These are phyloP conservation scores for Battus philenor DNA, from an alignment of 1,140 invertebrate species.

Conservation along the genomic window DNA sequence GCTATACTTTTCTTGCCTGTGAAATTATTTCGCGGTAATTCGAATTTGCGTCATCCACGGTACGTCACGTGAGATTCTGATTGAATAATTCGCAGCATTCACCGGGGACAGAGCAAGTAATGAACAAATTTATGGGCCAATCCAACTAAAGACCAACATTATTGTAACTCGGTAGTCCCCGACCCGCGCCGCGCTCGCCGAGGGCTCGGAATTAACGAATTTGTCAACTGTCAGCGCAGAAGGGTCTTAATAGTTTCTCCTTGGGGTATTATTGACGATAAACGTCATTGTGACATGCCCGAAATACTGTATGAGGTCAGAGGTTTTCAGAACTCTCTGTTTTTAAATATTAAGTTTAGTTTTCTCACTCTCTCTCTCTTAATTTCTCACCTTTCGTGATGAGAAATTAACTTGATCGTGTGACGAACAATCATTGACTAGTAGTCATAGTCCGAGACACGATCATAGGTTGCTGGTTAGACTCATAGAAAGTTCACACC, in stretches of 20 bases:
- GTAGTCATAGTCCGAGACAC: no score
- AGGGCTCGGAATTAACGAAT: constrained; percentile 55
- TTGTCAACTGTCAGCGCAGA: constrained; percentile 61
- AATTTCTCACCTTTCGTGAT: no score
- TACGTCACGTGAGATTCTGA: constrained; percentile 2
- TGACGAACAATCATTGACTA: no score
- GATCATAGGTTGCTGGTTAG: no score
- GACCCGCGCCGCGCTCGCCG: constrained; percentile 18
- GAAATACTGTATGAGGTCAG: constrained; percentile 19
- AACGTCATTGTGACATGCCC: constrained; percentile 26
- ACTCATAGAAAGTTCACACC: no score
- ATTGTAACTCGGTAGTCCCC: constrained; percentile 10
- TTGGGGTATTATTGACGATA: constrained; percentile 21
- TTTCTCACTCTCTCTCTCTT: no score
- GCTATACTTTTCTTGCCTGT: no score
- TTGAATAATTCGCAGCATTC: constrained; percentile 7
- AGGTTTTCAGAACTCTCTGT: no score
- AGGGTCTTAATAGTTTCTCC: constrained; percentile 56
- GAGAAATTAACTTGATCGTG: no score
- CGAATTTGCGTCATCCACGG: not conserved
- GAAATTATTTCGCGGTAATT: no score
- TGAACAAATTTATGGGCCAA: constrained; percentile 16
- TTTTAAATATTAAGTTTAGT: no score
- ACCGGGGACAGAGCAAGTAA: constrained; percentile 9
- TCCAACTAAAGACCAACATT: constrained; percentile 13